These are phyloP conservation scores for Microctonus brassicae DNA, from an alignment of 2,888 invertebrate species.

Conservation along the genomic window DNA sequence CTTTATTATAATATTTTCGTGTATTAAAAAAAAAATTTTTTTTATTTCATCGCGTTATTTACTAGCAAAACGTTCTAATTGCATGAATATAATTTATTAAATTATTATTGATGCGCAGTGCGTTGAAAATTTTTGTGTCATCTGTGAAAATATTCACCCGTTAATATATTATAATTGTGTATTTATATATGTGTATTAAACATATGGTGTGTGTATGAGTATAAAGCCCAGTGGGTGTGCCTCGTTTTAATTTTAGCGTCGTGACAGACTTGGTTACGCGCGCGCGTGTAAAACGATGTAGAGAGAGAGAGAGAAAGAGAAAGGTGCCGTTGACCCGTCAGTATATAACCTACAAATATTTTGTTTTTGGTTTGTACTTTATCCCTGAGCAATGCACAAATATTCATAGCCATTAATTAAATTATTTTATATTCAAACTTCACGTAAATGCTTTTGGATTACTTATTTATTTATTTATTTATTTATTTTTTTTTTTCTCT, in stretches of 20 bases:
- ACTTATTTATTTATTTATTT: background rate
- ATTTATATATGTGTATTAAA: background rate
- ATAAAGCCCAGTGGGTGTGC: constrained; percentile 49
- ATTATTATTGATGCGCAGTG: background rate
- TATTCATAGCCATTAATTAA: background rate
- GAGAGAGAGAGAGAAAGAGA: constrained; percentile 29
- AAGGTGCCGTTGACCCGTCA: constrained; percentile 63
- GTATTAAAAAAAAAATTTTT: too few species aligned
- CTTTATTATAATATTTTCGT: too few species aligned
- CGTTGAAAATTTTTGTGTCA: background rate
- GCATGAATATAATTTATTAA: too few species aligned
- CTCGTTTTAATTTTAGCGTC: constrained; percentile 67
- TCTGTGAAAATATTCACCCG: too few species aligned
- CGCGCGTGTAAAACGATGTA: constrained; percentile 28
- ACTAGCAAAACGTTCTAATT: background rate
- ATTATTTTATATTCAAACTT: background rate
- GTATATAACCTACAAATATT: constrained; percentile 63
- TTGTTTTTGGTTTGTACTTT: background rate
- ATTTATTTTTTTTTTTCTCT: background rate
- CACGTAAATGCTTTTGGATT: background rate
- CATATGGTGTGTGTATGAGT: constrained; percentile 9
- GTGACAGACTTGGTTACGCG: constrained; percentile 46
- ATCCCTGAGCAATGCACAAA: constrained; percentile 48
- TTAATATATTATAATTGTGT: background rate
- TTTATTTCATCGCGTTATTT: background rate